Evolutionary conservation across 1,140 invertebrate species (phyloP), one percentile per base, ranked within the genome.

Genomic region (Brachystomella parvula): DNA sequence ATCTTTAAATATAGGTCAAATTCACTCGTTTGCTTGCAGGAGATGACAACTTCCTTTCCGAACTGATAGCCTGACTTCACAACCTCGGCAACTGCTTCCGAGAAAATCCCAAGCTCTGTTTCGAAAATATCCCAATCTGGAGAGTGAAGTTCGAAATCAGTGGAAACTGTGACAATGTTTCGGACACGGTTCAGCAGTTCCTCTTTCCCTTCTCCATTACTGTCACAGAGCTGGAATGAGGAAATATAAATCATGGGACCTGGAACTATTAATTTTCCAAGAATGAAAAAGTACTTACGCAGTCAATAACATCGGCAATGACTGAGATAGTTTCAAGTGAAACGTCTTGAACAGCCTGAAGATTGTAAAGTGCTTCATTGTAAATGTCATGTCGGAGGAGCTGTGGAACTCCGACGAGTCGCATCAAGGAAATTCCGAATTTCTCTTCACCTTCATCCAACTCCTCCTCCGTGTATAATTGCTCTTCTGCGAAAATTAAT

Each of bases 401-500:
- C 24, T 63, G 57, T 1, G 66, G 62, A 3, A 68, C 58, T 6
- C 66, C 66, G n/a, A 68, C 31, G 1, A 68, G 33, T 47, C 62
- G 30, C 66, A 68, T 68, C n/a, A 68, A n/a, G 12, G 65, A 62
- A 44, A 67, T 67, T 26, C 57, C 60, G n/a, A 67, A 19, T 33
- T 63, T 39, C 2, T 47, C 49, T 58, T 67, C 65, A 6, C 31
- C 57, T 31, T 24, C 56, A 19, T 33, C 49, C 62, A 68, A 26
- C 17, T 68, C 62, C 3, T 64, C 66, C 19, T 26, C 61, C 28
- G 49, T 19, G 24, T 19, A 15, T 6, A 6, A 9, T 17, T 53
- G 12, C 12, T 53, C 49, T 17, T 53, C 49, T 53, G 24, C 9
- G 24, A 53, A 26, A 39, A 19, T 6, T 19, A 39, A 6, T 26